These are phyloP conservation scores for Chaetops frenatus DNA, from an alignment of 2,113 vertebrate genomes.

Conservation along the genomic window DNA sequence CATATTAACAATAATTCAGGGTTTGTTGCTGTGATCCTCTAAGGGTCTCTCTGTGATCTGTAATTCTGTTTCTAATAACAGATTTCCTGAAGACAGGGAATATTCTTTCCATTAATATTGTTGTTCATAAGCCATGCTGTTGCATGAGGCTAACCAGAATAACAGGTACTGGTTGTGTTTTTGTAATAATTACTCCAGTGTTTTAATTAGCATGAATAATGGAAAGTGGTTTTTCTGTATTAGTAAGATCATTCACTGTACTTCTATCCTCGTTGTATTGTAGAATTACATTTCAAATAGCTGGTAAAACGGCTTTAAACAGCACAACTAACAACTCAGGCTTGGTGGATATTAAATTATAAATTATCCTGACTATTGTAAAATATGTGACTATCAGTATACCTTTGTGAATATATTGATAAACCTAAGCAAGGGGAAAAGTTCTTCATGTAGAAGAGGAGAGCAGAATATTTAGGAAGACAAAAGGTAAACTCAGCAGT, in stretches of 20 bases:
- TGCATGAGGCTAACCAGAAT: background rate
- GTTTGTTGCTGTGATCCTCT: background rate
- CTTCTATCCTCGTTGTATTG: background rate
- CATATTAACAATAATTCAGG: slow-evolving; percentile 19
- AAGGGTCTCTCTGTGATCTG: background rate
- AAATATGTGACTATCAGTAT: background rate
- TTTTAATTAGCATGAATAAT: slow-evolving; percentile 13
- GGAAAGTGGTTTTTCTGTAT: background rate
- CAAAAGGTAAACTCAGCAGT: background rate
- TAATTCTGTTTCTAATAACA: slow-evolving; percentile 11
- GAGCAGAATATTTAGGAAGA: background rate
- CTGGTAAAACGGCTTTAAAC: background rate
- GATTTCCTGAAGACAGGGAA: background rate
- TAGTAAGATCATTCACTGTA: background rate
- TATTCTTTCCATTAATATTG: background rate
- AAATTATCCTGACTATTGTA: background rate
- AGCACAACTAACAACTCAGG: background rate
- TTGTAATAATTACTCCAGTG: background rate
- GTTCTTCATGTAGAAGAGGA: background rate
- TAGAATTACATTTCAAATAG: background rate
- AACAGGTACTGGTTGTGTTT: background rate
- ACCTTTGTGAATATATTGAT: background rate
- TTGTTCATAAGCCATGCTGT: background rate
- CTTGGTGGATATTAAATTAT: background rate
- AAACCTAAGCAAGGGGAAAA: background rate